Evolutionary conservation across 2,797 vertebrate species (phyloP).

Genomic region (Tapera naevia): DNA sequence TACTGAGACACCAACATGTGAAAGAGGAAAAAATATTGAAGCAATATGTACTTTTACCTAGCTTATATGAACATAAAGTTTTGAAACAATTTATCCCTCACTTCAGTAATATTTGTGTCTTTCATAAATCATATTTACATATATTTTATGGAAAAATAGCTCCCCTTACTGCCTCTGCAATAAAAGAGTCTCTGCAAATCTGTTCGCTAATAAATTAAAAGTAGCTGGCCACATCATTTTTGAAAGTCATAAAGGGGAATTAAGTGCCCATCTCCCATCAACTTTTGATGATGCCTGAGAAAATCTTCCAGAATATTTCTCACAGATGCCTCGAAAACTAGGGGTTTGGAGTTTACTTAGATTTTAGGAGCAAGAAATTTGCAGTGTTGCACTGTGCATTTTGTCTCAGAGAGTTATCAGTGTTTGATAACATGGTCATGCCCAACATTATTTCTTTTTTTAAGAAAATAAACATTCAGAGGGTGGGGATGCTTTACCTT

Average conservation of each 20-base stretch:
- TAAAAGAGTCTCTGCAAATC: slow-evolving; percentile 52
- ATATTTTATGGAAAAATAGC: slow-evolving; percentile 58
- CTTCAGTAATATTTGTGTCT: slow-evolving; percentile 49
- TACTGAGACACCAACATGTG: background rate
- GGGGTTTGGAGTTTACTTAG: background rate
- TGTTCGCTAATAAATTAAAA: slow-evolving; percentile 49
- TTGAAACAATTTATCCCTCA: slow-evolving; percentile 33
- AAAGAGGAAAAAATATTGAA: slow-evolving; percentile 19
- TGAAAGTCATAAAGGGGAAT: slow-evolving; percentile 35
- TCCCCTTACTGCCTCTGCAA: slow-evolving; percentile 22
- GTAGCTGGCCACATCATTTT: slow-evolving; percentile 28
- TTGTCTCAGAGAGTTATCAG: background rate
- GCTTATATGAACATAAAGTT: slow-evolving; percentile 27
- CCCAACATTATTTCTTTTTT: background rate
- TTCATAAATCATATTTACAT: slow-evolving; percentile 60
- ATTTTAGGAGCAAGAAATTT: background rate
- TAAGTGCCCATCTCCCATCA: slow-evolving; percentile 35
- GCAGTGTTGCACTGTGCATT: background rate
- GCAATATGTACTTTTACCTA: slow-evolving; percentile 1
- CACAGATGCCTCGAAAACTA: background rate
- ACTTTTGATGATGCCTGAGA: slow-evolving; percentile 22
- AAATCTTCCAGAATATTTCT: background rate
- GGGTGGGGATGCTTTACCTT: background rate
- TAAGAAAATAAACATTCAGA: background rate
- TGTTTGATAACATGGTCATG: background rate